Evolutionary conservation across 2,113 vertebrate genomes (phyloP).

Genomic region (Donacobius atricapilla): DNA sequence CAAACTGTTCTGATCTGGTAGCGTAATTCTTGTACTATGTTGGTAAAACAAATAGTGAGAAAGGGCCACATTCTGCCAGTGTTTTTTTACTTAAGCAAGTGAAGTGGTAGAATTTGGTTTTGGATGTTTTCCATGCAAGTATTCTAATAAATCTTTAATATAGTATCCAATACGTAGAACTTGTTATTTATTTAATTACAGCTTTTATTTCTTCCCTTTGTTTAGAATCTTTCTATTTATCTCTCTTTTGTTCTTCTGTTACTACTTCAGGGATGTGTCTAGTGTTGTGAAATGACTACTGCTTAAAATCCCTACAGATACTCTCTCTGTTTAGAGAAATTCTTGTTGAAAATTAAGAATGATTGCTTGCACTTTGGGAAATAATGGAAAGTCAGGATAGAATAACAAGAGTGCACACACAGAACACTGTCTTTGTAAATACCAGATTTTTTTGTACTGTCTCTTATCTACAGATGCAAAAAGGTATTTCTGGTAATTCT

Average conservation of each 20-base stretch:
- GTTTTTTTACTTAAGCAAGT: not conserved
- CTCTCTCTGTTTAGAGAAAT: not conserved
- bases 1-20: not conserved
- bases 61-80: not conserved
- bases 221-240: not conserved
- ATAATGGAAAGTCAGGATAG: not conserved
- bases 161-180: not conserved
- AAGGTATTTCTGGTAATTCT: not conserved
- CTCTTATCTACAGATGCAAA: not conserved
- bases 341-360: conserved; percentile 21
- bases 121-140: not conserved
- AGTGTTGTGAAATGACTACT: not conserved
- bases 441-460: not conserved
- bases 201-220: conserved; percentile 10
- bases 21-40: not conserved
- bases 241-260: not conserved
- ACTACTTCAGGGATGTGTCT: not conserved
- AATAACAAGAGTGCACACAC: not conserved
- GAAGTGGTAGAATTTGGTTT: not conserved
- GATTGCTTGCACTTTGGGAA: not conserved
- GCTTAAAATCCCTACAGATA: not conserved
- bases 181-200: not conserved
- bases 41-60: not conserved
- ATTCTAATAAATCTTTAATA: not conserved
- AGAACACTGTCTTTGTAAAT: not conserved